These are phyloP conservation scores for Holothuria leucospilota DNA, from an alignment of 53 echinoderm and acorn worm species.

Conservation along the genomic window DNA sequence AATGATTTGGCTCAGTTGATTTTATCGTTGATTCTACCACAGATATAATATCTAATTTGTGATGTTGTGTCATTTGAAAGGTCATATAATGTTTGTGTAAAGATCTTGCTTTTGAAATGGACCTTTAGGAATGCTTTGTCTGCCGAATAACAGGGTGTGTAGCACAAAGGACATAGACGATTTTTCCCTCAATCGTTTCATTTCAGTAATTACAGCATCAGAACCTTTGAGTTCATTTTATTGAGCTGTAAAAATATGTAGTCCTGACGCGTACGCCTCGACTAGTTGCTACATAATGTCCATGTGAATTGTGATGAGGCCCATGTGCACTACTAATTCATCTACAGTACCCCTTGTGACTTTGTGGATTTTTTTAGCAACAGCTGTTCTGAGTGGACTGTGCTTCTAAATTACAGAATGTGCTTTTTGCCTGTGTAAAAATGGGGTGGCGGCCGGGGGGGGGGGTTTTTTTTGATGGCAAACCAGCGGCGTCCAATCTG, in stretches of 20 bases:
- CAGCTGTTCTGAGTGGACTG: constrained; percentile 63
- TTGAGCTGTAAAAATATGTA: constrained; percentile 31
- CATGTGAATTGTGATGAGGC: constrained; percentile 22
- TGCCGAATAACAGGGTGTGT: constrained; percentile 14
- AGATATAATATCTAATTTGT: constrained; percentile 29
- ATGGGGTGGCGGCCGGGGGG: too few species aligned
- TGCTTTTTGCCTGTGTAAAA: background rate
- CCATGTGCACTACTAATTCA: constrained; percentile 49
- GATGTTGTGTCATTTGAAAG: constrained; percentile 35
- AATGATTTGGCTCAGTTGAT: background rate
- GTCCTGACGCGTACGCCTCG: constrained; percentile 2
- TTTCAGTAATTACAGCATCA: constrained; percentile 13
- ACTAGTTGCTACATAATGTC: constrained; percentile 50
- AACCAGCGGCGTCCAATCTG: constrained; percentile 53
- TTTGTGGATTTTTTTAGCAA: constrained; percentile 66
- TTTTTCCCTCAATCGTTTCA: constrained; percentile 29
- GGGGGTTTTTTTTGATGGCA: constrained; percentile 34
- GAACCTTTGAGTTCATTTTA: constrained; percentile 34
- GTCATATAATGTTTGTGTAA: constrained; percentile 19
- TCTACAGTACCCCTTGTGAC: constrained; percentile 64
- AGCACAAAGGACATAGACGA: background rate
- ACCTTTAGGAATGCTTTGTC: background rate
- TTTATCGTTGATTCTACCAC: constrained; percentile 38
- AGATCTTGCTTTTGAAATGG: constrained; percentile 39
- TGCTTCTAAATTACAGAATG: constrained; percentile 28